These are phyloP conservation scores for Ophthalmotilapia sp. DNA, from an alignment of 2,113 vertebrate species.

Conservation along the genomic window DNA sequence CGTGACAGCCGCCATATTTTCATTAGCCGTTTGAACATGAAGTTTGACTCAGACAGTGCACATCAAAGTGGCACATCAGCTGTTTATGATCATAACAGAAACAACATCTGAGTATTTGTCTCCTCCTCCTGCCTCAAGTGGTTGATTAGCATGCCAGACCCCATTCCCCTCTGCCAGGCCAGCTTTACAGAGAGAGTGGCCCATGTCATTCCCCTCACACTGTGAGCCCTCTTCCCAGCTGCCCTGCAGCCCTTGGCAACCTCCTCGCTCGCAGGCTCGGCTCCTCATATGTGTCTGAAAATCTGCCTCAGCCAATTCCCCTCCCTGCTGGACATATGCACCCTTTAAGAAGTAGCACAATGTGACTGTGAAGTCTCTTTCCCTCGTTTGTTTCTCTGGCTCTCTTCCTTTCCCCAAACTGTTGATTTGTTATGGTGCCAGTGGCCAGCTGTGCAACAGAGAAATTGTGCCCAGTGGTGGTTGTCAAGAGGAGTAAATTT, in stretches of 20 bases:
- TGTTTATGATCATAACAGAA: neutral
- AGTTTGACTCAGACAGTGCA: neutral
- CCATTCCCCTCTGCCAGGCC: neutral
- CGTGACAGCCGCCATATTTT: neutral
- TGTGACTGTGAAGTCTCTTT: neutral
- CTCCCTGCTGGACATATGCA: slow-evolving; percentile 6
- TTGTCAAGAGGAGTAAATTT: slow-evolving; percentile 17
- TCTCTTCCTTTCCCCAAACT: neutral
- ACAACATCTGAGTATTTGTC: neutral
- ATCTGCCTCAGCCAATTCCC: slow-evolving; percentile 30
- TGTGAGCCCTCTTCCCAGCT: neutral
- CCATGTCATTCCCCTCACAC: slow-evolving; percentile 1
- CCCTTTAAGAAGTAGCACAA: slow-evolving; percentile 5
- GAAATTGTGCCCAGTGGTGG: slow-evolving; percentile 9
- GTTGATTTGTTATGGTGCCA: slow-evolving; percentile 14
- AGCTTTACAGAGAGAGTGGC: neutral
- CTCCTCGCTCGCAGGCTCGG: neutral
- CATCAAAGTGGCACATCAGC: neutral
- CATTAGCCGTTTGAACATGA: neutral
- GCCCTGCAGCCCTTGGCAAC: neutral
- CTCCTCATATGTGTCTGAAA: neutral
- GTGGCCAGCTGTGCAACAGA: slow-evolving; percentile 34
- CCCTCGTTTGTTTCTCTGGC: neutral
- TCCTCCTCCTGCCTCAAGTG: neutral
- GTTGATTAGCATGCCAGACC: slow-evolving; percentile 33